Conservation (phyloP, 1,140 invertebrate species). For the Camponotus floridanus region DNA sequence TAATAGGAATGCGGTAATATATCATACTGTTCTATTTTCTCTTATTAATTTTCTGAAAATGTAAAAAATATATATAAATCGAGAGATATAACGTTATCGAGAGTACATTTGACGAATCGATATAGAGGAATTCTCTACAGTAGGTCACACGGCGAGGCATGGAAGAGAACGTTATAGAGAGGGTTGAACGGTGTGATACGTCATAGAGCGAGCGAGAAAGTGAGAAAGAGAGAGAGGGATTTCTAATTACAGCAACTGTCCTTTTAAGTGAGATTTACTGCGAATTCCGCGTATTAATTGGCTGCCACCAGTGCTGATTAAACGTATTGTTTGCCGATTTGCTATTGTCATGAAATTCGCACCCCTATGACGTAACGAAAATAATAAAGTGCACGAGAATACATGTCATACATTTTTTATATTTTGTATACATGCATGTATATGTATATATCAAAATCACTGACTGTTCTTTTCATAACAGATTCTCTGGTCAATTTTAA, state of each 20-base stretch:
- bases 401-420: background rate
- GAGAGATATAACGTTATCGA: constrained; percentile 5
- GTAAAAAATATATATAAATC: constrained; percentile 24
- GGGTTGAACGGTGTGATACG: constrained; percentile 26
- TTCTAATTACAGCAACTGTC: constrained; percentile 52
- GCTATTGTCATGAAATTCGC: constrained; percentile 35
- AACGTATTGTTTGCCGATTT: constrained; percentile 60
- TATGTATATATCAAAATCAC: too few relatives aligned
- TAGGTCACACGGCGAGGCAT: constrained; percentile 27
- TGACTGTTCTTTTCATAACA: too few relatives aligned
- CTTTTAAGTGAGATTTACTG: constrained; percentile 38
- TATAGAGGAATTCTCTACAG: constrained; percentile 35
- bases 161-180: constrained; percentile 9
- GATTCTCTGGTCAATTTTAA: too few relatives aligned
- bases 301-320: constrained; percentile 52
- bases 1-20: too few relatives aligned
- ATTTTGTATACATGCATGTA: background rate
- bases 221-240: background rate
- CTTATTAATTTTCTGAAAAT: background rate
- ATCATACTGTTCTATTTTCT: background rate
- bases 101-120: constrained; percentile 30
- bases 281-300: constrained; percentile 53
- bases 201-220: background rate
- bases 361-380: constrained; percentile 12
- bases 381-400: constrained; percentile 29